Evolutionary conservation across 2,113 vertebrate species (phyloP), one percentile per base, ranked within the genome.

Genomic region (Callocephalon fimbriatum): DNA sequence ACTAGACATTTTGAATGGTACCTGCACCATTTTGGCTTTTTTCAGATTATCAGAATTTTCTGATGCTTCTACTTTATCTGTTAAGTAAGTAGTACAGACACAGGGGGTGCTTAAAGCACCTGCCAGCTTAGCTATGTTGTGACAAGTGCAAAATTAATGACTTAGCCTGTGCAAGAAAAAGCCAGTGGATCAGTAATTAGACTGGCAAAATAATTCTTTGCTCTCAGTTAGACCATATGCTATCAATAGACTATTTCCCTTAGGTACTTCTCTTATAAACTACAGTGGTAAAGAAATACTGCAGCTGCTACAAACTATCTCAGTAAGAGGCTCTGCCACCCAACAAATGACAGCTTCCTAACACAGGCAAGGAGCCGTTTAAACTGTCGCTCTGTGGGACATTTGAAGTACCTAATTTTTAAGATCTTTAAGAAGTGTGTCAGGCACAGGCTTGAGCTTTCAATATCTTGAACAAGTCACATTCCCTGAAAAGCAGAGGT

Each of bases 401-500:
- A 90, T 56, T 40, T 25, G n/a, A 77, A 51, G 31, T 51, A 56
- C 53, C 51, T 79, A 32, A 78, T 73, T 72, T 90, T 75, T 61
- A 90, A 82, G 25, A 45, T 75, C 17, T 91, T 84, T 72, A 22
- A 10, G 44, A 87, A 50, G 31, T 56, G 32, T 73, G 42, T 50
- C 40, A 84, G 40, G 54, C 40, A 89, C 18, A 45, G 65, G 18
- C 9, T 75, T 90, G 79, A 40, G 70, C 37, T 78, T 91, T 85
- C 62, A 45, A 17, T 70, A 58, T 81, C 81, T 72, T 82, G 25
- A 70, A 35, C 0, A 2, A 78, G 50, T n/a, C 19, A 7, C 26
- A 18, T 45, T 82, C 77, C 62, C 40, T 31, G 66, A 93, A 54
- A 90, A 87, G 86, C 87, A 98, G 96, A 95, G 61, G 59, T 96